Base-by-base conservation (phyloP, 2,888 invertebrate genomes). In the Dugesia japonica region DNA sequence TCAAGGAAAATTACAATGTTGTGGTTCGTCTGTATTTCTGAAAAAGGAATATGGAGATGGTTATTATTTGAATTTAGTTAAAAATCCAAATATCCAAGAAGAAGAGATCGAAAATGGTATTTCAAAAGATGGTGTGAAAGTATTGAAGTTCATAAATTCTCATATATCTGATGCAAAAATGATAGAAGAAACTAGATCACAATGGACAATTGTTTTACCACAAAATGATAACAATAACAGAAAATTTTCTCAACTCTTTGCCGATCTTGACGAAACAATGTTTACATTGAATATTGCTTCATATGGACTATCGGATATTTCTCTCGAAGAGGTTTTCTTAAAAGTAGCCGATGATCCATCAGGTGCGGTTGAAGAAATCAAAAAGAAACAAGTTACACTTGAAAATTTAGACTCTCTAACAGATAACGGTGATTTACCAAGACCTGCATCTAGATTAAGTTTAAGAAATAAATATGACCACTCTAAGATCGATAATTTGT, bases 281-380 rank as follows among this genome's bases (percentile, higher is more conserved):
- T 20, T 7, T 4, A 7, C 7, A 20, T 23, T 56, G 56, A 56
- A 56, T 13, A 23, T 56, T 23, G 56, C 23, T 7, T 20, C 56
- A 4, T 88, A 87, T 81, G 88, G 88, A 20, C 85, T 88, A 17
- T 87, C 87, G n/a, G 87, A 88, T 80, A 87, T 88, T 0, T 86
- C 87, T 31, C 81, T 88, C n/a, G 88, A 88, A 82, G 88, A 88
- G 84, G 87, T 88, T 79, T 86, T 86, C 80, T 80, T 86, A 78
- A 83, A 82, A 80, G 85, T 86, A 13, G 84, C 85, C 20, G 84
- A 84, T 28, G 82, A 82, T 38, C 81, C 80, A 31, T 81, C 81
- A 17, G 56, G 42, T 31, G 33, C 72, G 31, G 42, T 75, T 7
- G 27, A 23, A n/a, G 28, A 75, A 26, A 38, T 56, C n/a, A 56